Percentiles rank a stretch among this genome's conserved stretches.
Evolutionary conservation across 1,140 invertebrate species (phyloP).

Genomic region (Probaryconus sp.): DNA sequence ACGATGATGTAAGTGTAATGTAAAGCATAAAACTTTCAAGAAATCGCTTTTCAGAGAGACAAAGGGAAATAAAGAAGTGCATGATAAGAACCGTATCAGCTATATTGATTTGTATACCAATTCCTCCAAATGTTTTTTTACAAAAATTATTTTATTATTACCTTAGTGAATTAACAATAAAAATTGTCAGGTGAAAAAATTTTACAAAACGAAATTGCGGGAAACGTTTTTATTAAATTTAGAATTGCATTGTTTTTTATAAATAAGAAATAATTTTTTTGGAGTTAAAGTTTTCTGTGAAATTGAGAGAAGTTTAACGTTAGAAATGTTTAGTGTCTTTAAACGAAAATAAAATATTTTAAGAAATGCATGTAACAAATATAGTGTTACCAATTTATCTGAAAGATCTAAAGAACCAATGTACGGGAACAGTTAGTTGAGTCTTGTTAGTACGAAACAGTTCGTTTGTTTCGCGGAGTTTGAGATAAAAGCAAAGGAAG

Average conservation of each 20-base stretch:
- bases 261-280: too few species aligned
- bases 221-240: too few species aligned
- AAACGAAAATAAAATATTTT: too few species aligned
- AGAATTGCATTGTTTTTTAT: too few species aligned
- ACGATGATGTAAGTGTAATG: constrained; percentile 48
- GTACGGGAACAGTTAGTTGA: background rate
- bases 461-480: background rate
- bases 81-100: background rate
- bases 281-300: too few species aligned
- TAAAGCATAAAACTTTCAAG: constrained; percentile 38
- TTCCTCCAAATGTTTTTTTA: too few species aligned
- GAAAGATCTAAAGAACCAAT: background rate
- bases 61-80: constrained; percentile 8
- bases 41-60: constrained; percentile 21
- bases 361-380: too few species aligned
- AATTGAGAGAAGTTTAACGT: too few species aligned
- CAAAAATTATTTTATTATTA: background rate
- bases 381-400: background rate
- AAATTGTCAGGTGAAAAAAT: too few species aligned
- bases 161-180: background rate
- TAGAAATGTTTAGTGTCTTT: too few species aligned
- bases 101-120: constrained; percentile 34
- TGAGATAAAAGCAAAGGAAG: background rate
- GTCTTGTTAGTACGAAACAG: constrained; percentile 1
- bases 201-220: too few species aligned